These are phyloP conservation scores for Cylas formicarius DNA, from an alignment of 1,140 invertebrate species.

Conservation along the genomic window DNA sequence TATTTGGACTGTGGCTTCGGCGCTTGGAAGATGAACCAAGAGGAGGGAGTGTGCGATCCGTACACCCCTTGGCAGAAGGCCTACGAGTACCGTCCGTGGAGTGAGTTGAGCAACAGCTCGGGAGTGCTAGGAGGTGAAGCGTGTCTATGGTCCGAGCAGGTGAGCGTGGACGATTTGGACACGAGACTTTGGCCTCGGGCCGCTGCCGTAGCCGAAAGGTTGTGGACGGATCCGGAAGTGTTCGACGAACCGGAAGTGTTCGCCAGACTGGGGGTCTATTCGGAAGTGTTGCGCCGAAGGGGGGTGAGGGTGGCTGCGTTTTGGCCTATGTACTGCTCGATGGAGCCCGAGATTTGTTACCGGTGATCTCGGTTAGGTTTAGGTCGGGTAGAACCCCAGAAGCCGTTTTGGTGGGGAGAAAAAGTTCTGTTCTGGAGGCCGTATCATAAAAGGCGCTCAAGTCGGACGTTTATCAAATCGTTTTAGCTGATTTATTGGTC, in stretches of 20 bases:
- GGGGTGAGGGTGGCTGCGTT: constrained; percentile 60
- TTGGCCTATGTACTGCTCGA: constrained; percentile 65
- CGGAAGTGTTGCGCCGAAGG: constrained; percentile 51
- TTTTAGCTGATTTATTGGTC: too few species aligned
- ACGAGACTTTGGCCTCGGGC: constrained; percentile 63
- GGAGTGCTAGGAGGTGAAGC: constrained; percentile 57
- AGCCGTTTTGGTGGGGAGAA: too few species aligned
- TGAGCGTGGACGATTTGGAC: constrained; percentile 51
- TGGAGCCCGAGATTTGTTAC: constrained; percentile 60
- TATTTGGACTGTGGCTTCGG: constrained; percentile 79
- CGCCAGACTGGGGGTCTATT: constrained; percentile 54
- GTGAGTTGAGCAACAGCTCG: constrained; percentile 16
- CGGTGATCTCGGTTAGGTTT: too few species aligned
- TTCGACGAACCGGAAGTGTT: constrained; percentile 48
- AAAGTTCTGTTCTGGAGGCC: too few species aligned
- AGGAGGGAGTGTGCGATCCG: constrained; percentile 63
- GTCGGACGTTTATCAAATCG: too few species aligned
- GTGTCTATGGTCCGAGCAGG: constrained; percentile 65
- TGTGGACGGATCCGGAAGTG: constrained; percentile 41
- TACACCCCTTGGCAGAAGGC: constrained; percentile 75
- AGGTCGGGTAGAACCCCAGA: too few species aligned
- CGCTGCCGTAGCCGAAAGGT: constrained; percentile 56
- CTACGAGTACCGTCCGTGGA: constrained; percentile 72
- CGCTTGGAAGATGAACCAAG: constrained; percentile 59
- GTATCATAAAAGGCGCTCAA: too few species aligned